Base-by-base conservation (phyloP, 1,140 invertebrate genomes). In the Drosophila fuyamai region DNA sequence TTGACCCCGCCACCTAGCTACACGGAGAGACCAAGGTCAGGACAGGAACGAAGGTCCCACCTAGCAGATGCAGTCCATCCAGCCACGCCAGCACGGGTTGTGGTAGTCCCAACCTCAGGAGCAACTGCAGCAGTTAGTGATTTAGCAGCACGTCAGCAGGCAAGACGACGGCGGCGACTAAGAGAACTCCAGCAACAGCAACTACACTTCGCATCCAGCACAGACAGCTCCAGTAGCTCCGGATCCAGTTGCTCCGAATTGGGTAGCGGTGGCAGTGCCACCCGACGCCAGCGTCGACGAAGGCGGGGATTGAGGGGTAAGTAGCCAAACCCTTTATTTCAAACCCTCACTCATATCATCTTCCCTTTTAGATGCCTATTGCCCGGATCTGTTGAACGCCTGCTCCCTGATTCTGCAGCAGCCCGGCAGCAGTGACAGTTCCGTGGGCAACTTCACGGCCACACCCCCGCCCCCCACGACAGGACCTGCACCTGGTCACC, bases 371-470 rank as follows among this genome's bases (percentile, higher is more conserved):
- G 91, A 90, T 91, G 90, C 90, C 6, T 92, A 92, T 70, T 92
- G 91, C 51, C 91, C 91, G 6, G 91, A 92, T 47, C 36, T 92
- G n/a, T 23, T 92, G 55, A 73, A 92, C 66, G 90, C 91, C 13
- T 92, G 91, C 63, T 76, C 90, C 29, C 44, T 91, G 29, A 92
- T 91, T 4, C 65, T 92, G 7, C 85, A 90, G 51, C 80, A 89
- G 29, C 90, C 85, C 47, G 74, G 72, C 36, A 92, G 80, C 55
- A 92, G 90, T 53, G 90, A 91, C 66, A 90, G 86, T 44, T 90
- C 90, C 10, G 81, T 91, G 13, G 90, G 90, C 5, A 88, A 88
- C 56, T 92, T 92, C 18, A 92, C 90, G n/a, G 79, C 81, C n/a
- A 89, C 90, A 14, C 89, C 84, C 36, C 82, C 91, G 16, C 73